These are phyloP conservation scores for Latrodectus elegans DNA, from an alignment of 2,888 invertebrate genomes.

Conservation along the genomic window DNA sequence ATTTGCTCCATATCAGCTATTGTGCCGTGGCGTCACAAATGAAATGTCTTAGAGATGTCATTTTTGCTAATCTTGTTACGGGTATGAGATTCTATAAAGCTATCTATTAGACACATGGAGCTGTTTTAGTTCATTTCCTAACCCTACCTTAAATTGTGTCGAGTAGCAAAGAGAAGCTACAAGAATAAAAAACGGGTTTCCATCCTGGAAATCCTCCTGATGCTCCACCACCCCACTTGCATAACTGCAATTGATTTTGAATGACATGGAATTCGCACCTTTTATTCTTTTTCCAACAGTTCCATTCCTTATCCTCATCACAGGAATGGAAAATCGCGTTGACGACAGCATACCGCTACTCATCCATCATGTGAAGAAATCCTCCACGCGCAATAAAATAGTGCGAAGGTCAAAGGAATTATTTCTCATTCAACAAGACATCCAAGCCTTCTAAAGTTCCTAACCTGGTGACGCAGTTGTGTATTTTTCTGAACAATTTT, in stretches of 20 bases:
- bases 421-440: constrained; percentile 58
- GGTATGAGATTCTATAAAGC: neutral
- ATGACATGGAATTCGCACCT: constrained; percentile 63
- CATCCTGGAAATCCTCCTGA: constrained; percentile 7
- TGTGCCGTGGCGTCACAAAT: neutral
- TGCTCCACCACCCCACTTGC: constrained; percentile 14
- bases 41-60: neutral
- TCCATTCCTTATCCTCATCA: constrained; percentile 24
- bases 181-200: constrained; percentile 33
- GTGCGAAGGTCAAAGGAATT: constrained; percentile 60
- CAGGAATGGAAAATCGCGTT: constrained; percentile 41
- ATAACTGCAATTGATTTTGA: constrained; percentile 67
- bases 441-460: constrained; percentile 29
- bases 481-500: constrained; percentile 17
- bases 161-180: neutral
- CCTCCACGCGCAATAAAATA: constrained; percentile 68
- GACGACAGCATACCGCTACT: constrained; percentile 58
- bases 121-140: constrained; percentile 10
- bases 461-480: constrained; percentile 32
- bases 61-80: neutral
- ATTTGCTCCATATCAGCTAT: neutral
- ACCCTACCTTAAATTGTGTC: constrained; percentile 58
- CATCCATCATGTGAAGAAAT: constrained; percentile 67
- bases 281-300: constrained; percentile 27
- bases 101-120: constrained; percentile 12